Base-by-base conservation (phyloP, 2,888 invertebrate species). In the Drosophila diplacantha region DNA sequence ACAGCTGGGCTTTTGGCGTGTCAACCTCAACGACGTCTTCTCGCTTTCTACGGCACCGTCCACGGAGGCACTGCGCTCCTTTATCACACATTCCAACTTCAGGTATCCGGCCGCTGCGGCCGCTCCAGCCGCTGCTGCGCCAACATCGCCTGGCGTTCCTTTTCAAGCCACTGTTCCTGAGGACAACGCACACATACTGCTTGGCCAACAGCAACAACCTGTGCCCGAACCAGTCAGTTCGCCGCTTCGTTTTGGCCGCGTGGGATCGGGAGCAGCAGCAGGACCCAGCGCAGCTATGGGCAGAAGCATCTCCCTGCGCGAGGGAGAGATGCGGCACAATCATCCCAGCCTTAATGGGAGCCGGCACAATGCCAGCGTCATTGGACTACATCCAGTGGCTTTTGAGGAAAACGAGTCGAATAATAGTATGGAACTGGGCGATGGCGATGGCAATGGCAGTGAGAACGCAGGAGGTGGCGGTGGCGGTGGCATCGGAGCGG, bases 21-120 rank as follows among this genome's bases (percentile, higher is more conserved):
- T 81, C 29, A 87, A 87, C 61, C 62, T 86, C 0, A 87, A 86
- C 47, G 83, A 86, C 46, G 81, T 87, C 44, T 66, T 87, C 6
- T 82, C 85, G 8, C 76, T 87, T 3, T 87, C 87, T 0, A 81
- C 84, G 26, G 80, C 84, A 0, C 80, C 86, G 1, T 83, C 84
- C 6, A 81, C 86, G 0, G 85, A 86, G 58, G 85, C 85, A 3
- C 69, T 87, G 49, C 82, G 87, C 4, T 82, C 85, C 12, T 74
- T 86, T 12, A 86, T 87, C 34, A 71, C 83, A 47, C 79, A 83
- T 62, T 75, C 83, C 62, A 78, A 75, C 50, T 79, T 86, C 66
- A 83, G 84, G 7, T 84, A 85, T 31, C 75, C 75, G 26, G 69
- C 83, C n/a, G 60, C 35, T 18, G 57, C 65, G 9, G 67, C 83